Percentiles rank a stretch among this genome's conserved stretches.
Evolutionary conservation across 1,140 invertebrate species (phyloP).

Genomic region (Bombyx mori): DNA sequence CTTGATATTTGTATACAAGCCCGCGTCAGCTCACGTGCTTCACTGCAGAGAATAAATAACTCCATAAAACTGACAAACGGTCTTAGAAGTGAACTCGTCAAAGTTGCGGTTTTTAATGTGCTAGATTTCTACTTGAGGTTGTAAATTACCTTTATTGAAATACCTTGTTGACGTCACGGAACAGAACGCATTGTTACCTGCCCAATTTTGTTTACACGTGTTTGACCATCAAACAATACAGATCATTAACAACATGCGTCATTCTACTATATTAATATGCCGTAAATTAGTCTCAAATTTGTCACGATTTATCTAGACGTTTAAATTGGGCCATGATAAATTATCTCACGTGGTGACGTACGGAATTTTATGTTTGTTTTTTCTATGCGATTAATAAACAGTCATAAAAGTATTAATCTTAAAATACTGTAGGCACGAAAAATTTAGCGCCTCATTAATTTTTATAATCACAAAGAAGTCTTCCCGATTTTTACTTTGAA

Average conservation of each 20-base stretch:
- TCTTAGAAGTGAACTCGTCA: too few species aligned
- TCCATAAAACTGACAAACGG: too few species aligned
- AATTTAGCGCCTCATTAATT: not conserved
- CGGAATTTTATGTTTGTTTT: conserved; percentile 11
- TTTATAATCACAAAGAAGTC: not conserved
- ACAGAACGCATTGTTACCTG: too few species aligned
- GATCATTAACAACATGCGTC: conserved; percentile 37
- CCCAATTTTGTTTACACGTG: conserved; percentile 8
- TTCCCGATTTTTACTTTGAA: not conserved
- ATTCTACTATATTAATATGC: conserved; percentile 41
- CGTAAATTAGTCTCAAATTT: conserved; percentile 47
- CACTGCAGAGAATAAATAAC: not conserved
- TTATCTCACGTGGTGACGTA: conserved; percentile 11
- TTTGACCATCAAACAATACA: conserved; percentile 38
- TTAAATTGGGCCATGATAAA: conserved; percentile 44
- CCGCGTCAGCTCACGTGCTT: conserved; percentile 47
- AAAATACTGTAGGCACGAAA: not conserved
- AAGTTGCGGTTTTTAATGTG: too few species aligned
- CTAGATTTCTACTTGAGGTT: too few species aligned
- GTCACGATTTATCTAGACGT: conserved; percentile 53
- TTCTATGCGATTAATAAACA: conserved; percentile 19
- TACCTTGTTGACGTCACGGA: too few species aligned
- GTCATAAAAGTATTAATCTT: not conserved
- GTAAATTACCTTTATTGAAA: too few species aligned
- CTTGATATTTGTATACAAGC: conserved; percentile 41